phyloP scores from a whole-genome alignment of 2,797 vertebrate species.

The Anolis apletophallus region DNA sequence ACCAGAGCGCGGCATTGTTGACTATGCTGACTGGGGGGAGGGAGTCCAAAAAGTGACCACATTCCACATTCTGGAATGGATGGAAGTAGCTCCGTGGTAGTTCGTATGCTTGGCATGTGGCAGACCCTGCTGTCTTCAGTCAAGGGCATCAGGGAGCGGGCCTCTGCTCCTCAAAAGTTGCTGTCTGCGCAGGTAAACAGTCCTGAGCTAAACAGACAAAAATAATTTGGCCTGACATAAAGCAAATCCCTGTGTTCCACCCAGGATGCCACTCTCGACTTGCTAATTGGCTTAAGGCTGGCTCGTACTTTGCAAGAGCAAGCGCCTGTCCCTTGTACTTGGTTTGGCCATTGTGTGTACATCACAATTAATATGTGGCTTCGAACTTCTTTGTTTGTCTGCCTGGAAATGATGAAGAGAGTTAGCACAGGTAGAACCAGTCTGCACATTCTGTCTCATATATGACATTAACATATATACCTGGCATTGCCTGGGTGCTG shows the following conservation, averaged over 20 bases:
- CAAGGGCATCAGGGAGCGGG: neutral
- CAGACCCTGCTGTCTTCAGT: neutral
- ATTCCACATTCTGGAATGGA: too few relatives aligned
- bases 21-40: neutral
- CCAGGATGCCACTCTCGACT: neutral
- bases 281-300: neutral
- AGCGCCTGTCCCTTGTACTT: neutral
- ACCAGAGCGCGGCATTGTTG: neutral
- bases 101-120: too few relatives aligned
- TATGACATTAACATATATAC: neutral
- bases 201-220: neutral
- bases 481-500: too few relatives aligned
- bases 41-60: too few relatives aligned
- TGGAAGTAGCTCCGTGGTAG: too few relatives aligned
- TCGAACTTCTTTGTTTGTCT: neutral
- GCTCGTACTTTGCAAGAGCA: neutral
- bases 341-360: neutral
- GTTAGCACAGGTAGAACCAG: neutral
- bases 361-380: neutral
- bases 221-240: neutral
- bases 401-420: neutral
- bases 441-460: neutral
- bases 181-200: neutral
- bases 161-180: neutral
- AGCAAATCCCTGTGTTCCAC: neutral